Evolutionary conservation across 2,888 invertebrate species (phyloP), one percentile per base, ranked within the genome.

Genomic region (Eurois occulta): DNA sequence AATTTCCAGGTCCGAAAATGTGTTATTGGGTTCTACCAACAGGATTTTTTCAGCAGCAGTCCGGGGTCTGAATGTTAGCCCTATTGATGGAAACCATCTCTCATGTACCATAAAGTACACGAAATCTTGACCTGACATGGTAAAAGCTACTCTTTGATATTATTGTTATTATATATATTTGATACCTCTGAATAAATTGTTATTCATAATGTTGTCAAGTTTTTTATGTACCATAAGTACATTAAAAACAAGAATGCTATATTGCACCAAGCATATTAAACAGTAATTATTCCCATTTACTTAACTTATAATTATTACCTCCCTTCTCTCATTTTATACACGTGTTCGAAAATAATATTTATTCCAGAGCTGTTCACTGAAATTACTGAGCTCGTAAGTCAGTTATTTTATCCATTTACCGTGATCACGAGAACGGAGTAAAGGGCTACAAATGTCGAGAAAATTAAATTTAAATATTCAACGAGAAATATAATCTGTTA

Each of bases 381-480:
- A 84, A 78, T 76, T 21, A 71, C 76, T 11, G 69, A 81, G 72
- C 70, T 72, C 66, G 28, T 67, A 67, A 81, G 78, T 52, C 72
- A 65, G 69, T 85, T 78, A 78, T 72, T 84, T 72, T 74, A 84
- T 78, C 69, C 72, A 72, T 81, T 85, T 81, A 72, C 72, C 72
- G 81, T 84, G 85, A 85, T 84, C 74, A 75, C 62, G 62, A 81
- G 62, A 81, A 43, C 65, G 72, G 16, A 65, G 69, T 69, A 64
- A 77, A 84, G 72, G 43, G 75, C 66, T 81, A 75, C 48, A 69
- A 84, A 81, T 75, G 75, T 75, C 55, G 78, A 65, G 62, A 67
- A 75, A 78, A 84, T 85, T 75, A 73, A 75, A 78, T 84, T 84
- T 81, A 73, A 85, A 84, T 85, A 81, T 84, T 72, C 69, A 75